phyloP scores from a whole-genome alignment of 1,140 invertebrate genomes.

The Caenorhabditis briggsae region DNA sequence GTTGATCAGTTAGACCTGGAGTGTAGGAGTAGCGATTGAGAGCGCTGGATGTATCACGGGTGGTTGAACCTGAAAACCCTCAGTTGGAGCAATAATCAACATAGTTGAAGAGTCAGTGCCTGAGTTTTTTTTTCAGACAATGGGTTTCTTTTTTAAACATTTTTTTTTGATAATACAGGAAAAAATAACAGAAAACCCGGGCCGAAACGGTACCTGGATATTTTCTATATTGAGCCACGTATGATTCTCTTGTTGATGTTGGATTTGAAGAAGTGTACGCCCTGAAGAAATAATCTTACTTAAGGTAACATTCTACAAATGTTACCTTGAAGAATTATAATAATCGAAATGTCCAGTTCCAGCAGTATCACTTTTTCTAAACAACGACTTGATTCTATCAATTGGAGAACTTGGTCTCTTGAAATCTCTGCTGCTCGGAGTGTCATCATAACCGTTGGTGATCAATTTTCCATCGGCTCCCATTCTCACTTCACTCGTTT shows the following conservation, averaged over 20 bases:
- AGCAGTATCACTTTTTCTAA: conserved; percentile 66
- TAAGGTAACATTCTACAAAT: background rate
- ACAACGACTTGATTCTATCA: conserved; percentile 74
- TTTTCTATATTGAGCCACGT: conserved; percentile 62
- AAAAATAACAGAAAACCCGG: background rate
- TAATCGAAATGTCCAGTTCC: conserved; percentile 55
- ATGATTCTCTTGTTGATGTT: conserved; percentile 20
- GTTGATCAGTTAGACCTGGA: conserved; percentile 58
- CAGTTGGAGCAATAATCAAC: background rate
- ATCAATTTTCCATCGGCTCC: conserved; percentile 68
- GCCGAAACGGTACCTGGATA: conserved; percentile 42
- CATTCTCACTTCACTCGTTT: conserved; percentile 73
- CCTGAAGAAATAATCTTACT: conserved; percentile 59
- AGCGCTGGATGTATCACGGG: conserved; percentile 48
- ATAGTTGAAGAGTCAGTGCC: too few relatives aligned
- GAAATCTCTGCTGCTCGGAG: conserved; percentile 63
- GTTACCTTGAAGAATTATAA: conserved; percentile 58
- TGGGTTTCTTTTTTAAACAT: too few relatives aligned
- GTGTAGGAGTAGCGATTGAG: conserved; percentile 63
- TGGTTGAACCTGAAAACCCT: conserved; percentile 15
- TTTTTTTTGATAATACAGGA: background rate
- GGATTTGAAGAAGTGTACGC: conserved; percentile 57
- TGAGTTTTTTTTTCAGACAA: too few relatives aligned
- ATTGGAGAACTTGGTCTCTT: conserved; percentile 75
- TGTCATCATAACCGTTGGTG: conserved; percentile 72